Conservation (phyloP, 1,140 invertebrate species). For the Heliconius melpomene region DNA sequence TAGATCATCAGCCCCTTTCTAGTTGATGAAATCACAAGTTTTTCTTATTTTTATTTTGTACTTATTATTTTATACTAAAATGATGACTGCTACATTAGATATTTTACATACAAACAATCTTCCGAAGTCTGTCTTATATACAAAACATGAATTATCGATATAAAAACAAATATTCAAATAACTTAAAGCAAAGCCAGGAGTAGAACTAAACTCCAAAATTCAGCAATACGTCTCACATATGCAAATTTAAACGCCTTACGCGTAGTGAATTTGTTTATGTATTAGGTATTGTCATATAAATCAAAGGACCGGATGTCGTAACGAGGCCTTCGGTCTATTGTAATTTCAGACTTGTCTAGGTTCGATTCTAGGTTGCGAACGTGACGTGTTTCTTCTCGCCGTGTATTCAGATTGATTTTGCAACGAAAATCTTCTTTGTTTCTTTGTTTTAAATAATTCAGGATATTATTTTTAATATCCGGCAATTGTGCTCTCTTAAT, state of each 20-base stretch:
- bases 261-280: slow-evolving; percentile 43
- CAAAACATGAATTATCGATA: no score
- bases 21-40: no score
- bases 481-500: neutral
- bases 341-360: slow-evolving; percentile 19
- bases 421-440: neutral
- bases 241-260: slow-evolving; percentile 41
- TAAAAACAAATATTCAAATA: neutral
- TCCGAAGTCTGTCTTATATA: no score
- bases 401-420: neutral
- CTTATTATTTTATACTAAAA: no score
- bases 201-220: neutral
- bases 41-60: no score
- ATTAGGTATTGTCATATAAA: slow-evolving; percentile 34
- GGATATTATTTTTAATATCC: neutral
- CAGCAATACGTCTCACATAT: slow-evolving; percentile 28
- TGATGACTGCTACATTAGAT: no score
- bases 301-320: slow-evolving; percentile 37
- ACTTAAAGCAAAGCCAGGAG: neutral
- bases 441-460: neutral
- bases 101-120: no score
- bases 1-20: no score
- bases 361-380: slow-evolving; percentile 7
- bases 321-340: slow-evolving; percentile 30
- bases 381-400: slow-evolving; percentile 6